Evolutionary conservation across 2,888 invertebrate species (phyloP).

Genomic region (Cryptocephalus moraei): DNA sequence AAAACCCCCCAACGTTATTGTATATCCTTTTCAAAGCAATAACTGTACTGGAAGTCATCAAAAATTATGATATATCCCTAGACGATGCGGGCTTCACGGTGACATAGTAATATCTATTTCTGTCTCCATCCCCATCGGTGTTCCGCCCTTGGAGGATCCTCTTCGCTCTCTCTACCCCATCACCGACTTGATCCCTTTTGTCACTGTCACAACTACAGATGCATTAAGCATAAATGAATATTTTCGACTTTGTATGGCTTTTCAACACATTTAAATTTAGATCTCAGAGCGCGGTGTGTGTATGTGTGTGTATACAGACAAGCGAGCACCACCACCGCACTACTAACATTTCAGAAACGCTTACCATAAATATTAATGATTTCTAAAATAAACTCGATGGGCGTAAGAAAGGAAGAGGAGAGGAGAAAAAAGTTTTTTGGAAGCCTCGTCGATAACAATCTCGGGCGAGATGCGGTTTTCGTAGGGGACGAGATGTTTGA

Average conservation of each 20-base stretch:
- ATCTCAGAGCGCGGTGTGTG: constrained; percentile 3
- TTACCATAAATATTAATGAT: constrained; percentile 7
- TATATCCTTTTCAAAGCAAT: not conserved
- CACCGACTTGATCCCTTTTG: constrained; percentile 22
- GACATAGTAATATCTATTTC: not conserved
- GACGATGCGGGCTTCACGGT: no score
- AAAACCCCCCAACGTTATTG: no score
- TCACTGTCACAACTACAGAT: constrained; percentile 27
- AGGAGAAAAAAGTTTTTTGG: no score
- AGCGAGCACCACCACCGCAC: constrained; percentile 2
- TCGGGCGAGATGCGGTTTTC: no score
- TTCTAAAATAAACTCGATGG: constrained; percentile 1
- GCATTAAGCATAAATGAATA: constrained; percentile 25
- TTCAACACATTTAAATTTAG: constrained; percentile 22
- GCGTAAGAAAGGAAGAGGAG: no score
- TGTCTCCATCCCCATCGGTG: not conserved
- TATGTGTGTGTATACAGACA: no score
- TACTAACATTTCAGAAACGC: not conserved
- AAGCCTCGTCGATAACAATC: no score
- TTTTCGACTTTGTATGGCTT: constrained; percentile 19
- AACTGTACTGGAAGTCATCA: not conserved
- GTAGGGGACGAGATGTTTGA: no score
- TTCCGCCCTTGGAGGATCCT: not conserved
- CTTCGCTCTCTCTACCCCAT: constrained; percentile 6
- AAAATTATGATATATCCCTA: no score